Evolutionary conservation across 2,888 invertebrate species (phyloP), one percentile per base, ranked within the genome.

Genomic region (Drosophila nigritarsus): DNA sequence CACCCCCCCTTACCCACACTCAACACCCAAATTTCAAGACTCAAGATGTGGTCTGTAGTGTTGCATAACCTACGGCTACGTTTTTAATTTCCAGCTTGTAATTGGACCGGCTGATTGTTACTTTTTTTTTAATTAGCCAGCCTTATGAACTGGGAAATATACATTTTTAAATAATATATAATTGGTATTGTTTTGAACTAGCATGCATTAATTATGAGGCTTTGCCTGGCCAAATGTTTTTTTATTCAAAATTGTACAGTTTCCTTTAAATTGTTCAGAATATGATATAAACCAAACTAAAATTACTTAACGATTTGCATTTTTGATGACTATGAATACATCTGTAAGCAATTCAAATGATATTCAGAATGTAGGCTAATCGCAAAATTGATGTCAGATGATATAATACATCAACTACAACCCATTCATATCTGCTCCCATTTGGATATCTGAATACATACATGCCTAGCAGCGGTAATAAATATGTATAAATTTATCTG

Each of bases 1-100:
- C 34, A 11, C 8, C 50, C 50, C 50, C 45, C 11, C 36, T 4
- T 36, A 9, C 27, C 4, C 15, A 3, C 24, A 45, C 45, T 15
- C 4, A 2, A 15, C 45, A 7, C 36, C 15, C 15, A 15, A 15
- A 15, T 13, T 45, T 65, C 36, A 29, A 51, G 40, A 42, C 49
- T 72, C 11, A 49, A 40, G 48, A 34, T 63, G 58, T 27, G 40
- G 27, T 40, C 49, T 38, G n/a, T 56, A 38, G 56, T 58, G 40
- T 64, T 54, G 50, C 56, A 66, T 65, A 71, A 51, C 87, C 87
- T 68, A 32, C 18, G 78, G 83, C 70, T n/a, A 54, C 13, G 11
- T 76, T 79, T 82, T 79, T 80, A 71, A 79, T 80, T 79, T 80
- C 32, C 67, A 66, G 54, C 48, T 62, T 24, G 48, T 79, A 73